A percentile compares a stretch with the other conserved stretches of the same genome.
Evolutionary conservation across 2,113 vertebrate genomes (phyloP).

Genomic region (human): DNA sequence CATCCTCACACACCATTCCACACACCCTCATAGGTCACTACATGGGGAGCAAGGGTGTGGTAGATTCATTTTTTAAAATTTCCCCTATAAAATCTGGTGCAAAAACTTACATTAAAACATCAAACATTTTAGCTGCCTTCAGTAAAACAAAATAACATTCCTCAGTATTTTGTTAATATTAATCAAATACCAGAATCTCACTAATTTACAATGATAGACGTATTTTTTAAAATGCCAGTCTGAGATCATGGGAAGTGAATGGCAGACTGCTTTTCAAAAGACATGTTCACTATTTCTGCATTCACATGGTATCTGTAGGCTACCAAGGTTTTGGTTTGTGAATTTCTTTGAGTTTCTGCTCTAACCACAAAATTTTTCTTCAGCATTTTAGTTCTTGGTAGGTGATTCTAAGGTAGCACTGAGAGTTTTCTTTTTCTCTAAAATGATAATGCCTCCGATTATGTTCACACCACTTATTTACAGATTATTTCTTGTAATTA

Average conservation of each 20-base stretch:
- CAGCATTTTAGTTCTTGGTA: neutral
- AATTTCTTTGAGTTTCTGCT: conserved; percentile 5
- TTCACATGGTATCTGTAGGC: neutral
- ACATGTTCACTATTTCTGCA: neutral
- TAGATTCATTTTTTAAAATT: neutral
- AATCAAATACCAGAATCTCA: neutral
- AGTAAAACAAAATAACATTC: neutral
- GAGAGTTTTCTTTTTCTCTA: neutral
- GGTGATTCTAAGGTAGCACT: neutral
- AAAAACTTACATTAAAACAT: conserved; percentile 5
- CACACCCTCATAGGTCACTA: neutral
- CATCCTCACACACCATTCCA: too few species aligned
- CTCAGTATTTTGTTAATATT: neutral
- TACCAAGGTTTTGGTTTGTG: neutral
- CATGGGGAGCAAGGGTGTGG: too few species aligned
- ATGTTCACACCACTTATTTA: neutral
- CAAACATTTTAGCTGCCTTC: neutral
- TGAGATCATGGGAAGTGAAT: neutral
- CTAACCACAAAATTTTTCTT: neutral
- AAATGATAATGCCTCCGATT: neutral
- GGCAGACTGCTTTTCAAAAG: neutral
- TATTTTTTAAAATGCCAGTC: neutral
- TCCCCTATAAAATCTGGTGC: neutral
- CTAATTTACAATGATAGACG: neutral
- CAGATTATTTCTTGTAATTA: neutral